Evolutionary conservation across 2,113 vertebrate species (phyloP), one percentile per base, ranked within the genome.

Genomic region (Conger conger): DNA sequence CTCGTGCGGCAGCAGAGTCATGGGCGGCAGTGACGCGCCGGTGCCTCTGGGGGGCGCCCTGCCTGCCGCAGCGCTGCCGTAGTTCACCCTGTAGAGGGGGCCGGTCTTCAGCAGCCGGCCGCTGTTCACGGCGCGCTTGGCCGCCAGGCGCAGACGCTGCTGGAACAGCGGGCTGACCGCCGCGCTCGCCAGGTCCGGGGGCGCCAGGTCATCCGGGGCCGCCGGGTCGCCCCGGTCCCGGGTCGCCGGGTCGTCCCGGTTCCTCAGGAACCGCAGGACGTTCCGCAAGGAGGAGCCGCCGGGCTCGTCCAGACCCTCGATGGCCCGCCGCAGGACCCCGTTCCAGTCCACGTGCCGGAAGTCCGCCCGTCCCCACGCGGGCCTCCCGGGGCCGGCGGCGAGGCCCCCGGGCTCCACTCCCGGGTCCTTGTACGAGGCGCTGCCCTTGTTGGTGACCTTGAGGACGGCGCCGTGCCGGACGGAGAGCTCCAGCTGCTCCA

Each of bases 391-490:
- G 86, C 96, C 93, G 85, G 96, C 95, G 50, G 96, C 90, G 89
- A 95, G 91, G 90, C 94, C 94, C 91, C 94, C 94, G 87, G 95
- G 93, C 88, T 95, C 96, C 96, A 90, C 96, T 96, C 97, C 97
- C 89, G 98, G 98, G 68, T 99, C 98, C 94, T 99, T 99, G 92
- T 98, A 99, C 3, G 98, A 99, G 81, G 97, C 94, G 87, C 98
- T 97, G 90, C 98, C 98, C 96, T 99, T 99, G 92, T 99, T 99
- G 93, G 97, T 98, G 93, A 99, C 98, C 95, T 97, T 99, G 93
- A 99, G 98, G 91, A 99, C 95, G 83, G 97, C 97, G 92, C 98
- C 98, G 97, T 99, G 97, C 86, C 97, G 97, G 93, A 99, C 98
- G 87, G 97, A 98, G 91, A 99, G 96, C 90, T 96, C 96, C 96